A percentile compares a stretch with the other conserved stretches of the same genome.
Conservation (phyloP, 1,140 invertebrate species). For the Hormaphis cornu region DNA sequence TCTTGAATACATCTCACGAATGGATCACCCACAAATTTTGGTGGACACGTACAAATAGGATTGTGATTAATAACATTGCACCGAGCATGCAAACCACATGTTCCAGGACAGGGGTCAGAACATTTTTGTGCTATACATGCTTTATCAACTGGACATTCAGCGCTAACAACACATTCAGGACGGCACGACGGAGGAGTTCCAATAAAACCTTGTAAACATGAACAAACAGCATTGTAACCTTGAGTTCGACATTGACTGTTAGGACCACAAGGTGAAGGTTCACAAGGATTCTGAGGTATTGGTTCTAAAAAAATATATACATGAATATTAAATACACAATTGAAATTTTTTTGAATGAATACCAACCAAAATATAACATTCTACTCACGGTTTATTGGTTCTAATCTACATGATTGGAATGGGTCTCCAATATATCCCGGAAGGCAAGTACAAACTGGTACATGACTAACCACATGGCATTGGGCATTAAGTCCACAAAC, state of each 20-base stretch:
- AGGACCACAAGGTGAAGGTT: constrained; percentile 68
- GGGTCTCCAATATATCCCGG: constrained; percentile 69
- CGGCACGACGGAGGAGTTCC: constrained; percentile 66
- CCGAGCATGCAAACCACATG: constrained; percentile 65
- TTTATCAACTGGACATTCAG: constrained; percentile 60
- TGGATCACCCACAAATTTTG: constrained; percentile 67
- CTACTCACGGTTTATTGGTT: constrained; percentile 41
- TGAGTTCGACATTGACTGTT: constrained; percentile 63
- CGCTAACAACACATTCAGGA: constrained; percentile 68
- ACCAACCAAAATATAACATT: neutral
- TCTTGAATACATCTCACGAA: constrained; percentile 62
- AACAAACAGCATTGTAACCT: constrained; percentile 61
- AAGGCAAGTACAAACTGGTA: constrained; percentile 68
- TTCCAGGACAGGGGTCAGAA: constrained; percentile 66
- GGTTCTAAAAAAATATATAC: constrained; percentile 41
- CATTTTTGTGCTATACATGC: constrained; percentile 74
- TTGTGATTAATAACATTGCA: constrained; percentile 75
- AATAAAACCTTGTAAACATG: constrained; percentile 62
- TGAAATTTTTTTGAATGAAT: neutral
- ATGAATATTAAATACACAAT: constrained; percentile 34
- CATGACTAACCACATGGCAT: constrained; percentile 69
- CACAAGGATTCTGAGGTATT: constrained; percentile 56
- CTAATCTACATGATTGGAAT: constrained; percentile 62
- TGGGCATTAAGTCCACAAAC: constrained; percentile 69
- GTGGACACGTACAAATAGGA: constrained; percentile 72